Evolutionary conservation across 2,888 invertebrate species (phyloP).

Genomic region (Acleris emargana): DNA sequence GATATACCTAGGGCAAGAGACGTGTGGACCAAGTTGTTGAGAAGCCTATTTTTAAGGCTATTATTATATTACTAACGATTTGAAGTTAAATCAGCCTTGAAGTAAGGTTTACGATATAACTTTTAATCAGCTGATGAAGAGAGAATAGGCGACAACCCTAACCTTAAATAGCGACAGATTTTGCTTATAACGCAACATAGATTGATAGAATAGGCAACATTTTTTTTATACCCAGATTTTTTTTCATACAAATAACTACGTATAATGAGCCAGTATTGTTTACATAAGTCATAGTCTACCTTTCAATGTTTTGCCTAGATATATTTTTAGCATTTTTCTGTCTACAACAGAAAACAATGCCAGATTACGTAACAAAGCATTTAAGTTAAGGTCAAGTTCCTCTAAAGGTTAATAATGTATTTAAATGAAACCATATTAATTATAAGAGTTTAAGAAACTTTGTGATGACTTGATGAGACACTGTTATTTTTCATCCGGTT

Average conservation of each 20-base stretch:
- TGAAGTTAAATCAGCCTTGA: no score
- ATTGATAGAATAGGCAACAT: no score
- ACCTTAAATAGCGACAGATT: no score
- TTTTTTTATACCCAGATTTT: background rate
- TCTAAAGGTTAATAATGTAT: constrained; percentile 9
- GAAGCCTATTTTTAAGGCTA: no score
- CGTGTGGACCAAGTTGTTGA: no score
- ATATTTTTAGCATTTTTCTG: constrained; percentile 3
- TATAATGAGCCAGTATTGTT: constrained; percentile 27
- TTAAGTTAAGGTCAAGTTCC: constrained; percentile 30
- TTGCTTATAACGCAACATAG: no score
- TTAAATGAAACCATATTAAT: constrained; percentile 10
- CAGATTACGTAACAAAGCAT: constrained; percentile 14
- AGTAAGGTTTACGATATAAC: no score
- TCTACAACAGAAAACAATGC: background rate
- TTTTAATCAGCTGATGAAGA: no score
- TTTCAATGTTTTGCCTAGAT: constrained; percentile 1
- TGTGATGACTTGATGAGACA: background rate
- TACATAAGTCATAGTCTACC: constrained; percentile 17
- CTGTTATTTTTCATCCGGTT: no score
- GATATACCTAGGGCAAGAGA: no score
- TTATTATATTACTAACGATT: no score
- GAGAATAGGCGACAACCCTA: no score
- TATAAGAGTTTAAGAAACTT: background rate
- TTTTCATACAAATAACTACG: constrained; percentile 3